A percentile compares a stretch with the other conserved stretches of the same genome.
These are phyloP conservation scores for Ptychochromis oligacanthus DNA, from an alignment of 2,113 vertebrate species.

Conservation along the genomic window DNA sequence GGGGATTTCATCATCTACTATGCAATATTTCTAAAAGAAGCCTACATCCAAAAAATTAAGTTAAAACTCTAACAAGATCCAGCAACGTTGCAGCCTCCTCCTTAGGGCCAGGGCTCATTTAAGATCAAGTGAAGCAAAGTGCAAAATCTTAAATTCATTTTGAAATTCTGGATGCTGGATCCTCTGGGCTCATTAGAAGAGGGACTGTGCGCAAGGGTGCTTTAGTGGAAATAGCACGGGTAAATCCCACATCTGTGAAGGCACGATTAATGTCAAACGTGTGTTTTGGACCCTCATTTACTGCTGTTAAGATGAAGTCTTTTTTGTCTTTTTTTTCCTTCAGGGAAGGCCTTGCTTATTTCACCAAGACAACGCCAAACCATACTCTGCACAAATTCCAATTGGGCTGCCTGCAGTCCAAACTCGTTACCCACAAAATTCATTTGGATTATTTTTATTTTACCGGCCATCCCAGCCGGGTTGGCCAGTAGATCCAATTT, in stretches of 20 bases:
- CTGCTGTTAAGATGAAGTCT: background rate
- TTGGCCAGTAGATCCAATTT: background rate
- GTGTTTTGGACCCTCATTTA: background rate
- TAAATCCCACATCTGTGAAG: background rate
- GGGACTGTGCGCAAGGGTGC: background rate
- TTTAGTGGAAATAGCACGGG: background rate
- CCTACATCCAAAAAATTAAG: background rate
- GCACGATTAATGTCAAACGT: background rate
- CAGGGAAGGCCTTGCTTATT: background rate
- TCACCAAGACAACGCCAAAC: background rate
- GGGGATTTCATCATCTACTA: background rate
- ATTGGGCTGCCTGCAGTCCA: background rate
- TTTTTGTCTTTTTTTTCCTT: too few relatives aligned
- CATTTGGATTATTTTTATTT: background rate
- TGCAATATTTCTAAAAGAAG: background rate
- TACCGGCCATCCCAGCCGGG: too few relatives aligned
- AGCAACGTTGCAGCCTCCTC: background rate
- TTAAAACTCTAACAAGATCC: background rate
- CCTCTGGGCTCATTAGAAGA: background rate
- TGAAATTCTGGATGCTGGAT: background rate
- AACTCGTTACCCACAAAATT: too few relatives aligned
- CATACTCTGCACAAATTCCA: background rate
- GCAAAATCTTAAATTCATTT: background rate
- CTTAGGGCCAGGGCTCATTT: background rate
- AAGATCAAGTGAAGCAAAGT: background rate